A percentile compares a stretch with the other conserved stretches of the same genome.
These are phyloP conservation scores for Micromussa lordhowensis DNA, from an alignment of 92 coral and sea anemone genomes.

Conservation along the genomic window DNA sequence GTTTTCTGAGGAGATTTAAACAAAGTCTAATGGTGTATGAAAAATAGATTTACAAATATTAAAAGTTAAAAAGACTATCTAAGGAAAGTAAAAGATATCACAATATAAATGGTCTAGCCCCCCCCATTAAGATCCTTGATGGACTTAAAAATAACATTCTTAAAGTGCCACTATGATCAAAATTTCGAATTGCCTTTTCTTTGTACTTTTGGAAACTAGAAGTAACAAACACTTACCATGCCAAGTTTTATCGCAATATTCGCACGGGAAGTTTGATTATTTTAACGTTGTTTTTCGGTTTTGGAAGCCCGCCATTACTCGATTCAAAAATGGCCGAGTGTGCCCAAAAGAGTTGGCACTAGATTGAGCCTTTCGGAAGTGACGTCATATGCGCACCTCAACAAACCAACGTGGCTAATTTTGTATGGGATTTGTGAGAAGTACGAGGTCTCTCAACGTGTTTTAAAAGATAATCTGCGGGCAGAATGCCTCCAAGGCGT, in stretches of 20 bases:
- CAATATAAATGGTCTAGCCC: too few relatives aligned
- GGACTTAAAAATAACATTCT: too few relatives aligned
- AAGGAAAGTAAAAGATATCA: too few relatives aligned
- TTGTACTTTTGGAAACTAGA: conserved; percentile 11
- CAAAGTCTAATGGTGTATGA: too few relatives aligned
- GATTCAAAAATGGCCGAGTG: too few relatives aligned
- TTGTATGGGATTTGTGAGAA: conserved; percentile 5
- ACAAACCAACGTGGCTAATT: conserved; percentile 13
- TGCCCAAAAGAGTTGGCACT: too few relatives aligned
- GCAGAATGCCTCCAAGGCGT: conserved; percentile 21
- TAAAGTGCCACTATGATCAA: conserved; percentile 6
- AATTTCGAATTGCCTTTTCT: conserved; percentile 18
- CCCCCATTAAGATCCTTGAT: too few relatives aligned
- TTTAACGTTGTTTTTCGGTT: conserved; percentile 28
- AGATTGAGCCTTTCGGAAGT: conserved; percentile 15
- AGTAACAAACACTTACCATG: conserved; percentile 5
- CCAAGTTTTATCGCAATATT: conserved; percentile 27
- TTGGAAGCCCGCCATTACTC: too few relatives aligned
- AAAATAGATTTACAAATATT: too few relatives aligned
- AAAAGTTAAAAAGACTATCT: too few relatives aligned
- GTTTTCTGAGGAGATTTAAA: too few relatives aligned
- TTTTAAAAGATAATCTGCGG: neutral
- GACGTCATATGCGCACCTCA: conserved; percentile 18
- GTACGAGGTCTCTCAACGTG: neutral
- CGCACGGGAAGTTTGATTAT: conserved; percentile 16